A percentile compares a stretch with the other conserved stretches of the same genome.
Conservation (phyloP, 2,113 vertebrate species). For the Cebus imitator region DNA sequence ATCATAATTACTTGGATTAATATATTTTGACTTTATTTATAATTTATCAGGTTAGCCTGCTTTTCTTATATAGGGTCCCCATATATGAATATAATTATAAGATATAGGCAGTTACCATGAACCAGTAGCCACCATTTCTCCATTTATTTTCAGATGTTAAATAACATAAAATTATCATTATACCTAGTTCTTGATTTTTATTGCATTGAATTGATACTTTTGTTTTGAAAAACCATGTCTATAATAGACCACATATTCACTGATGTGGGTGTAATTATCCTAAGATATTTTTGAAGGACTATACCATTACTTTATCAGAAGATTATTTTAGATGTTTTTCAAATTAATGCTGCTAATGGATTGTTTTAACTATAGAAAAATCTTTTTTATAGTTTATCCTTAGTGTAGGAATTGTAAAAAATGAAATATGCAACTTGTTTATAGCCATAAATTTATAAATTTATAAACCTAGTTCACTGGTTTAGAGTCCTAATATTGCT, state of each 20-base stretch:
- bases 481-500: background rate
- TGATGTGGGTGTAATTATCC: background rate
- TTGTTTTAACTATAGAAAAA: background rate
- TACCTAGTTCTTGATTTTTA: background rate
- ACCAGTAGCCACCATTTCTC: background rate
- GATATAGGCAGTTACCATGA: background rate
- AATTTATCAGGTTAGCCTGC: background rate
- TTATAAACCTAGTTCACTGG: background rate
- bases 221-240: background rate
- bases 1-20: background rate
- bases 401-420: background rate
- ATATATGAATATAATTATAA: background rate
- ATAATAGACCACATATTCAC: background rate
- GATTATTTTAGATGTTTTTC: background rate
- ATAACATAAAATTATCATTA: background rate
- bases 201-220: background rate
- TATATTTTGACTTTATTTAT: background rate
- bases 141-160: background rate
- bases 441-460: background rate
- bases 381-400: background rate
- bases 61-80: background rate
- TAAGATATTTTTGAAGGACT: background rate
- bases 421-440: background rate
- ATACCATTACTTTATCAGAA: background rate
- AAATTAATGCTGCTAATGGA: background rate